Evolutionary conservation across 2,113 vertebrate species (phyloP).

Genomic region (Pithys albifrons): DNA sequence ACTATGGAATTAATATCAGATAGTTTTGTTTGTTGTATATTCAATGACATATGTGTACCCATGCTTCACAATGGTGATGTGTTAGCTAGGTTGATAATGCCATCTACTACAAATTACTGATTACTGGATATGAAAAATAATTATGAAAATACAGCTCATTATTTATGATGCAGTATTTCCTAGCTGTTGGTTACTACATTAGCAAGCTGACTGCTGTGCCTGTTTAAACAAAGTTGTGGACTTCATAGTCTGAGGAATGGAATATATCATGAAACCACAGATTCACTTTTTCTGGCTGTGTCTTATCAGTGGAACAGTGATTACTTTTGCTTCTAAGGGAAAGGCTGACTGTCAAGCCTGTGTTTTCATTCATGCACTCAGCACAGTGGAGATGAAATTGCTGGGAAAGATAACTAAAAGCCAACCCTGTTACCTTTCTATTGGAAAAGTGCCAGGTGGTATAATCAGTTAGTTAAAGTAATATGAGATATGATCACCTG

Average conservation of each 20-base stretch:
- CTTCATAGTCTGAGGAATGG: not conserved
- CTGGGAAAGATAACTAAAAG: slow-evolving; percentile 22
- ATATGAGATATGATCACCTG: not conserved
- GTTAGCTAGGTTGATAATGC: not conserved
- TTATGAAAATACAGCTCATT: not conserved
- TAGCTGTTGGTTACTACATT: not conserved
- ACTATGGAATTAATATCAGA: not conserved
- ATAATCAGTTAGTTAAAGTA: not conserved
- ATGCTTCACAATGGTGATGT: not conserved
- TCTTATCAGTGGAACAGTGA: not conserved
- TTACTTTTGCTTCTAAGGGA: not conserved
- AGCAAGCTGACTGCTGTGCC: not conserved
- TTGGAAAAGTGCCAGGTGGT: slow-evolving; percentile 18
- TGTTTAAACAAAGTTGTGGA: not conserved
- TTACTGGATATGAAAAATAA: not conserved
- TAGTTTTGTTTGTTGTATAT: not conserved
- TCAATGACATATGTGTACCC: not conserved
- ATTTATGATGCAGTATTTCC: not conserved
- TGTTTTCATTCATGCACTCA: not conserved
- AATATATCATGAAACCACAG: not conserved
- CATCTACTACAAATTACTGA: not conserved
- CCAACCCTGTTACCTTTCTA: not conserved
- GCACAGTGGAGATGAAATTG: not conserved
- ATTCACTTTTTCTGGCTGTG: not conserved
- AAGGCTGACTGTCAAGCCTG: not conserved